Conservation (phyloP, 2,888 invertebrate species). For the Ormyrus labotus region DNA sequence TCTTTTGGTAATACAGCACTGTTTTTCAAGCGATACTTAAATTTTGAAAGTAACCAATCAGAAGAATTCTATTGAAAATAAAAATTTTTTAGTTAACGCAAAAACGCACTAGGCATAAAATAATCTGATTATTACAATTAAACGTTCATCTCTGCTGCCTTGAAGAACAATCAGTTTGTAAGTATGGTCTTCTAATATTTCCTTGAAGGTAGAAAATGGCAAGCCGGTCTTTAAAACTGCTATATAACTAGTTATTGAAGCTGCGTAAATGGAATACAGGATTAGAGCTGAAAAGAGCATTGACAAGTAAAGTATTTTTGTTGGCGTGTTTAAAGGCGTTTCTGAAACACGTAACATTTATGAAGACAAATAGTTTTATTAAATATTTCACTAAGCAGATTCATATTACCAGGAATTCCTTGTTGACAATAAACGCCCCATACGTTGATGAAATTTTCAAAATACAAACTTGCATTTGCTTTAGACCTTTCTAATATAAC, state of each 20-base stretch:
- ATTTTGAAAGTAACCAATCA: too few species aligned
- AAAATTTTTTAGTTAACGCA: too few species aligned
- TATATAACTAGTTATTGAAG: slow-evolving; percentile 29
- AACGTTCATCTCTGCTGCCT: background rate
- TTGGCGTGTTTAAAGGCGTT: background rate
- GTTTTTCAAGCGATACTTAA: too few species aligned
- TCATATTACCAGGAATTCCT: slow-evolving; percentile 14
- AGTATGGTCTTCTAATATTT: background rate
- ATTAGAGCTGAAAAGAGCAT: background rate
- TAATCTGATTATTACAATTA: background rate
- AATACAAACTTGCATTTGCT: background rate
- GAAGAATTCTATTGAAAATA: too few species aligned
- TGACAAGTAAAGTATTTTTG: slow-evolving; percentile 10
- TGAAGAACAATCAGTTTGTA: slow-evolving; percentile 5
- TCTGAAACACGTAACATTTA: background rate
- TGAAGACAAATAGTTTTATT: too few species aligned
- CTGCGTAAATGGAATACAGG: slow-evolving; percentile 19
- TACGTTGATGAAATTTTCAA: slow-evolving; percentile 10
- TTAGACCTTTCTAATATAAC: background rate
- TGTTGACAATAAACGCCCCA: slow-evolving; percentile 23
- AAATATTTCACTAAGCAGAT: background rate
- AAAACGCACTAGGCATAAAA: too few species aligned
- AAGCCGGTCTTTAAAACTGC: background rate
- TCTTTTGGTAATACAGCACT: too few species aligned
- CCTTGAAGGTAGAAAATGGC: slow-evolving; percentile 26